Evolutionary conservation across 2,113 vertebrate genomes (phyloP), one percentile per base, ranked within the genome.

Genomic region (Pardalotus punctatus): DNA sequence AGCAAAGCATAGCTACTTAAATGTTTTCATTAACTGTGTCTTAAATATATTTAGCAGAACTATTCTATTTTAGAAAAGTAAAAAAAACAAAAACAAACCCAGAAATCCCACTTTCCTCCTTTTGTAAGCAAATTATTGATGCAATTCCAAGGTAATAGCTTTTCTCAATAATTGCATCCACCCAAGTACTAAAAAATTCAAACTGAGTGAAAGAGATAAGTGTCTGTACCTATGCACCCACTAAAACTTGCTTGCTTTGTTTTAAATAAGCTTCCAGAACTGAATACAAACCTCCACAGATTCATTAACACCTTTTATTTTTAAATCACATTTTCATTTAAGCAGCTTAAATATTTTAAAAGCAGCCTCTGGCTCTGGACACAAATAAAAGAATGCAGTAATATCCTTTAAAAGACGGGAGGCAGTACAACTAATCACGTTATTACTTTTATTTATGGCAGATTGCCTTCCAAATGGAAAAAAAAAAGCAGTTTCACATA

Each of bases 271-370:
- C 57, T 87, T 74, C 43, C 9, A 9, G 45, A 91, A 82, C 27
- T 33, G 69, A 86, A 40, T 0, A 1, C 36, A 97, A 88, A 42
- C 28, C 71, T 86, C 29, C 27, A 77, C 9, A 81, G 71, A 89
- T 73, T 91, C 53, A 91, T 93, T 90, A 95, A 86, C 74, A 89
- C 22, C n/a, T 95, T 94, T 93, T 85, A 86, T 88, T 92, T 93
- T 90, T 79, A 91, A 93, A 91, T 86, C 33, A 81, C 58, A 84
- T 88, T 77, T 93, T 91, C 40, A 91, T 96, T 97, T 96, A 92
- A 96, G 58, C 50, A 86, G 66, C 71, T 96, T 96, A 95, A 98
- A 96, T 97, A 96, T 97, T 97, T 96, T 92, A 97, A 87, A 93
- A 40, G 28, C 33, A 89, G 60, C 58, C 62, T 90, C 51, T 83